These are phyloP conservation scores for Saccostrea cuccullata DNA, from an alignment of 1,140 invertebrate species.

Conservation along the genomic window DNA sequence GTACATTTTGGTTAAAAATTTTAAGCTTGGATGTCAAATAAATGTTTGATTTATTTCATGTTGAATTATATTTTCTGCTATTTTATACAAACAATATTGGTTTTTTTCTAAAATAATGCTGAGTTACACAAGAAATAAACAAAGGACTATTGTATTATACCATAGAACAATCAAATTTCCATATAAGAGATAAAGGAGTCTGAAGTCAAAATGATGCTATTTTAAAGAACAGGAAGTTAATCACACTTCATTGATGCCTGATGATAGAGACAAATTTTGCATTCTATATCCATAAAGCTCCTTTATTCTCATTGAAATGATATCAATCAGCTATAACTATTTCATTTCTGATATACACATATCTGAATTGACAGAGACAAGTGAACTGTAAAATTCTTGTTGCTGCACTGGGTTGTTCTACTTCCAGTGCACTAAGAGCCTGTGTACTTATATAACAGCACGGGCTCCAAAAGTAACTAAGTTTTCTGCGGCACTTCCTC, in stretches of 20 bases:
- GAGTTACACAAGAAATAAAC: background rate
- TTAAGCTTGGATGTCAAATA: no score
- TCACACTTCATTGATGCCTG: background rate
- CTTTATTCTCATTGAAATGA: background rate
- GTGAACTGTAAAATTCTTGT: background rate
- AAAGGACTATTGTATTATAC: background rate
- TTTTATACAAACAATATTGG: no score
- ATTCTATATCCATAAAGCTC: conserved; percentile 25
- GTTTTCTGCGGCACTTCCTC: background rate
- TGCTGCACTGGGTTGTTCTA: background rate
- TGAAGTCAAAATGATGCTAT: background rate
- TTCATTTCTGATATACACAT: background rate
- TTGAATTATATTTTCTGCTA: no score
- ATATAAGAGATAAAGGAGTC: background rate
- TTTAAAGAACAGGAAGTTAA: conserved; percentile 7
- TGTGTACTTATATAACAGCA: background rate
- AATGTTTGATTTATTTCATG: no score
- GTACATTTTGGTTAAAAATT: no score
- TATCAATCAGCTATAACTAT: background rate
- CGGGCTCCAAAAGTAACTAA: background rate
- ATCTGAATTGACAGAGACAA: background rate
- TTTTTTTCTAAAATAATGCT: no score
- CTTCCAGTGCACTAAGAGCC: background rate
- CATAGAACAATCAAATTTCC: background rate
- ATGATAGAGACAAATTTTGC: background rate